Base-by-base conservation (phyloP, 2,797 vertebrate species). In the Neoniphon sammara region DNA sequence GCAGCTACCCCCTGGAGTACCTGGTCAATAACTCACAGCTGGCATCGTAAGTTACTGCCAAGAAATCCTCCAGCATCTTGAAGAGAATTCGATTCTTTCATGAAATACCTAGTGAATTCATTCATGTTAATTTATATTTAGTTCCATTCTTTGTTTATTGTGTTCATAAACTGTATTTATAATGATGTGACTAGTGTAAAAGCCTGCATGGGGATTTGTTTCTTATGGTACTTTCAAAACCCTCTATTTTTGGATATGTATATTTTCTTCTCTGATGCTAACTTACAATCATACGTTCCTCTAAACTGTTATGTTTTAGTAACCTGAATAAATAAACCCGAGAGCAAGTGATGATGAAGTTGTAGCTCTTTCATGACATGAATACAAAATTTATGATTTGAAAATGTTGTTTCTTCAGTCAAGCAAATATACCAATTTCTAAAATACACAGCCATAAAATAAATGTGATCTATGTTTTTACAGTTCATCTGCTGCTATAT, bases 1-100 rank as follows among this genome's bases (percentile, higher is more conserved):
- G 98, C 90, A 98, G 96, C 89, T 99, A 99, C 80, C 97, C 98
- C 2, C 90, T 99, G 91, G 97, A 99, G 90, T 99, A 99, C 84
- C 91, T 99, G 94, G 96, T 99, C 87, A 99, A 99, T 93, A 99
- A 98, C 77, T 98, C 97, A 7, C 97, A 99, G 84, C 95, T 99
- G 55, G 97, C 98, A 74, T 98, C 97, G 97, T 98, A 93, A 96
- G 97, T 96, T 74, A 20, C 50, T 14, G 39, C 56, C 59, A 57
- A 68, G 66, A 68, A 36, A 34, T 55, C 46, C 15, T 36, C 73
- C 30, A 36, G 2, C 52, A 63, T 72, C 61, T 54, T 75, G 74
- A 71, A 77, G 10, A 64, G 15, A 56, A 6, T 23, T 64, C 56
- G 50, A 75, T 73, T n/a, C 61, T 77, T 77, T 30, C 17, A 60